Evolutionary conservation across 2,797 vertebrate species (phyloP), one percentile per base, ranked within the genome.

Genomic region (Melanogrammus aeglefinus): DNA sequence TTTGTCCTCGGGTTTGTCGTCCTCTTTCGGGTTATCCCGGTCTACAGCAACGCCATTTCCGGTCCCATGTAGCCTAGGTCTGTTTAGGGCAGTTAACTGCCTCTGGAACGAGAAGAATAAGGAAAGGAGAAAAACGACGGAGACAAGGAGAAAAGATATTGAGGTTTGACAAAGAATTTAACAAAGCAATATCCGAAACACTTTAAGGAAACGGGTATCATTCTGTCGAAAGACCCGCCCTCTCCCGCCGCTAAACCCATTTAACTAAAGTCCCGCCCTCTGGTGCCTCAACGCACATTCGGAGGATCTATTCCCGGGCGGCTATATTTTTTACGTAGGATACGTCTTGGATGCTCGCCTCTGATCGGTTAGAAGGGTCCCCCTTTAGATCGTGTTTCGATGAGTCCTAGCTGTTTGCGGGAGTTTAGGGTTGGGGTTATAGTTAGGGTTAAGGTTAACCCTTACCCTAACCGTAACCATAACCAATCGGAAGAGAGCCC

Each of bases 241-340:
- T 57, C 51, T 51, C 47, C 18, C 13, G 2, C 47, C 47, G 14
- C 3, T 51, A 16, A 57, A 57, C 21, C 51, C 51, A 57, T 57
- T 18, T n/a, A 57, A 66, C n/a, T 9, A 10, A 66, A 66, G 57
- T 66, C 57, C 57, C 57, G 57, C 57, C 57, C 57, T 27, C 57
- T 66, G 2, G 57, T 6, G 51, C 21, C 57, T n/a, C n/a, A 57
- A 57, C 35, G 13, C 81, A 41, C n/a, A 72, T 9, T 38, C 72
- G 51, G 21, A 77, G 81, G 85, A 79, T 85, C 82, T 76, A 6
- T 80, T 35, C 79, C 80, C 33, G 82, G 2, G 31, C 31, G 31
- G 31, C 31, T 31, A 31, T 31, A 31, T 31, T 31, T 31, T 31
- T 31, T 31, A 31, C 31, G 31, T 31, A 31, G 31, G 31, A 31